Conservation (phyloP, 2,888 invertebrate species). For the Nomada ruficornis region DNA sequence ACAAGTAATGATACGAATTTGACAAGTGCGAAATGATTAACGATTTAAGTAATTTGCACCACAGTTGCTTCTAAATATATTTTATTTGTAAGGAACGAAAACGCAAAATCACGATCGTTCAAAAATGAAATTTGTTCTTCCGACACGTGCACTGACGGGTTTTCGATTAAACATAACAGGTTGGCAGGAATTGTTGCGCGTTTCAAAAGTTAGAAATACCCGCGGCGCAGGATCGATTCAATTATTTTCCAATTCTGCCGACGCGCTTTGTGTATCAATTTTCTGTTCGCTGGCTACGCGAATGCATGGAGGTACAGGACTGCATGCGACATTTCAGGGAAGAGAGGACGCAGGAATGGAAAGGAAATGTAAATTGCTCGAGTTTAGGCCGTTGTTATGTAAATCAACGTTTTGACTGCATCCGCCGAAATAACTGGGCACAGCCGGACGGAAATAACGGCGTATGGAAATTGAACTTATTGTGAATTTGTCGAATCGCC, state of each 20-base stretch:
- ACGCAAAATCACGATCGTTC: background rate
- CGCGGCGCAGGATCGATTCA: background rate
- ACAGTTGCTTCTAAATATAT: background rate
- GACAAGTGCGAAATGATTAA: too few species aligned
- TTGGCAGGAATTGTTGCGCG: background rate
- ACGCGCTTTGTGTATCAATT: slow-evolving; percentile 47
- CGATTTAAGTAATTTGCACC: too few species aligned
- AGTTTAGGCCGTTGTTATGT: slow-evolving; percentile 71
- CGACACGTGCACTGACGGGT: background rate
- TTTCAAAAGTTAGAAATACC: background rate
- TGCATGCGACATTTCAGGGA: slow-evolving; percentile 21
- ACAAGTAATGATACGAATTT: too few species aligned
- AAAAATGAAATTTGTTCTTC: background rate
- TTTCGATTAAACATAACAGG: background rate
- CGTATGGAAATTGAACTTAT: slow-evolving; percentile 43
- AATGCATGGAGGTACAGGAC: slow-evolving; percentile 20
- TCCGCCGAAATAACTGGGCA: slow-evolving; percentile 58
- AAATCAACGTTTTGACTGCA: slow-evolving; percentile 66
- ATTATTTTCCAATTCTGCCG: slow-evolving; percentile 36
- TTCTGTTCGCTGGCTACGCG: slow-evolving; percentile 27
- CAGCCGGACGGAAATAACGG: slow-evolving; percentile 38
- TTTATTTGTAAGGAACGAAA: background rate
- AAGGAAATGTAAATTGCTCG: slow-evolving; percentile 71
- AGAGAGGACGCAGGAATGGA: slow-evolving; percentile 42
- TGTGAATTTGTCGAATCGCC: slow-evolving; percentile 24